Evolutionary conservation across 2,113 vertebrate genomes (phyloP), one percentile per base, ranked within the genome.

Genomic region (Periophthalmus modestus): DNA sequence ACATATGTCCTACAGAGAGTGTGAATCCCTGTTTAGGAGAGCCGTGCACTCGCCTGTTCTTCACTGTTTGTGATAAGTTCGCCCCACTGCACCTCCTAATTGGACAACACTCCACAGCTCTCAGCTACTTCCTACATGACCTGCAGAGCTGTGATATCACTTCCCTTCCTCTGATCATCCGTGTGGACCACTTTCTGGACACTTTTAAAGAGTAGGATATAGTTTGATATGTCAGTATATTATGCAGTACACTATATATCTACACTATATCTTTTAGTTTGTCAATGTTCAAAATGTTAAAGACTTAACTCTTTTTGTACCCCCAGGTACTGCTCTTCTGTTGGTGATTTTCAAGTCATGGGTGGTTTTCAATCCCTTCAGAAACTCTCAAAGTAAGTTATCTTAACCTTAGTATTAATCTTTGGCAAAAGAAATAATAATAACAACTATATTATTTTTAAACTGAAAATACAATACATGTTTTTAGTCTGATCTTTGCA

Each of bases 291-390:
- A 54, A 12, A 46, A 16, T 34, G 57, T 50, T 59, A 58, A 67
- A 62, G 11, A 66, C 23, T 47, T 48, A 3, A 18, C 50, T 16
- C 68, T 24, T 67, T 1, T 52, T 61, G 4, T 73, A 33, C 69
- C 61, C 90, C 73, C 89, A 98, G 97, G 87, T 98, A 97, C 89
- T 97, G 94, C 69, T 91, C 77, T 43, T 93, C 95, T 68, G 76
- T 98, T 46, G 96, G 95, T 55, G 94, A 98, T 87, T 97, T 98
- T 80, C 88, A 96, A 0, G 97, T 99, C 39, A 98, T 98, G 96
- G 95, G 95, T 82, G 97, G 97, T 90, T 98, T 98, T 90, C 91
- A 90, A 28, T 90, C 94, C 46, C 95, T 99, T 75, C 93, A 94
- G 52, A 99, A 98, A 82, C 94, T 96, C 72, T 95, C 94, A 77